Evolutionary conservation across 2,797 vertebrate genomes (phyloP).

Genomic region (Sebastolobus altivelis): DNA sequence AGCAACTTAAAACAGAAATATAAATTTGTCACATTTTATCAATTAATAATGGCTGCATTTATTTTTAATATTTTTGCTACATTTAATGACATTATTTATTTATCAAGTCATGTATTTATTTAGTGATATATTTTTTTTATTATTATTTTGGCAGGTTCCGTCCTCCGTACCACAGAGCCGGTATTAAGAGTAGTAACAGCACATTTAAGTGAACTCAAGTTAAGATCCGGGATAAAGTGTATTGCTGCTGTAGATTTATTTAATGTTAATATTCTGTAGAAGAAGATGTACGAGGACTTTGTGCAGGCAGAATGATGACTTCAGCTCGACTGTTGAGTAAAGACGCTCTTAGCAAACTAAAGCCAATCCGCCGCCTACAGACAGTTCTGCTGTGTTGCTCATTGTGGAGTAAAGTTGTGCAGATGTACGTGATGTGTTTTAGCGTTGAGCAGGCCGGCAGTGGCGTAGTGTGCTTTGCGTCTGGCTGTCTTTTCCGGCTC

Average conservation of each 20-base stretch:
- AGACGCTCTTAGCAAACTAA: conserved; percentile 9
- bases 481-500: conserved; percentile 93
- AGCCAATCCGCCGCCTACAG: neutral
- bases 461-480: conserved; percentile 89
- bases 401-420: conserved; percentile 78
- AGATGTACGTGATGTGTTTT: conserved; percentile 82
- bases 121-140: no score
- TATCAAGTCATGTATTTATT: no score
- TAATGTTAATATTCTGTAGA: conserved; percentile 8
- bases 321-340: neutral
- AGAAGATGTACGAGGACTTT: neutral
- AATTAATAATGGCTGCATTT: no score
- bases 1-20: no score
- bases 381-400: conserved; percentile 23
- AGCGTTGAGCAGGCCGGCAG: conserved; percentile 85
- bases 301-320: conserved; percentile 13
- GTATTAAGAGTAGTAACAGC: neutral
- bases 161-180: neutral
- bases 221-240: neutral
- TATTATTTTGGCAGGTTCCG: no score
- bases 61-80: no score
- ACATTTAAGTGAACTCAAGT: neutral
- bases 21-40: no score
- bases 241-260: neutral
- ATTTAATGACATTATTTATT: no score